Evolutionary conservation across 2,797 vertebrate species (phyloP), one percentile per base, ranked within the genome.

Genomic region (Mus spretus): DNA sequence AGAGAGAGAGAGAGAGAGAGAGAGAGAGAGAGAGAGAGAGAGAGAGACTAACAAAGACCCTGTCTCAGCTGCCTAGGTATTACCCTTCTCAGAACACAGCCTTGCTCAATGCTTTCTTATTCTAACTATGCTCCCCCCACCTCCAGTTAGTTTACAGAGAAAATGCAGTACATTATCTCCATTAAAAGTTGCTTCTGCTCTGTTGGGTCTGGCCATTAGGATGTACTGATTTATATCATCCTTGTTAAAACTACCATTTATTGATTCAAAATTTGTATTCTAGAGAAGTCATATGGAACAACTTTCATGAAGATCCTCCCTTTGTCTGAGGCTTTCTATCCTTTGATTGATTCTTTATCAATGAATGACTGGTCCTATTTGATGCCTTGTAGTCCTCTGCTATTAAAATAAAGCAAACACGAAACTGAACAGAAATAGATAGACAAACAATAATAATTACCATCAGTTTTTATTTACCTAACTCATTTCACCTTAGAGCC

Each of bases 191-290:
- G 13, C 2, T 72, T 90, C 83, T 65, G 13, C 31, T 20, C 44
- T 78, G 20, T 85, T 50, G 61, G 6, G 22, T 91, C 47, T 75
- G 12, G 83, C 72, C 78, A 40, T 85, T 17, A 91, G 44, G 88
- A 86, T 34, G 31, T n/a, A 40, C 63, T 57, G 80, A 79, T 72
- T 87, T 72, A 31, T 59, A 77, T 79, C n/a, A 92, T 94, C 63
- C 57, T 47, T 93, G 24, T 57, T 77, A 15, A 82, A 57, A 59
- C 37, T 65, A 77, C 44, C 82, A 50, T 19, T 50, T 79, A 44
- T 22, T 88, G 89, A 93, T 87, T 96, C 57, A 78, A 77, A 78
- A 72, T 95, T 88, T 67, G 47, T 74, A 84, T 89, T 34, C 95
- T 34, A 28, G 13, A 26, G 57, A 81, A 92, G 72, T 14, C 79